Percentiles rank a stretch among this genome's conserved stretches.
These are phyloP conservation scores for Heliconius himera DNA, from an alignment of 1,140 invertebrate genomes.

Conservation along the genomic window DNA sequence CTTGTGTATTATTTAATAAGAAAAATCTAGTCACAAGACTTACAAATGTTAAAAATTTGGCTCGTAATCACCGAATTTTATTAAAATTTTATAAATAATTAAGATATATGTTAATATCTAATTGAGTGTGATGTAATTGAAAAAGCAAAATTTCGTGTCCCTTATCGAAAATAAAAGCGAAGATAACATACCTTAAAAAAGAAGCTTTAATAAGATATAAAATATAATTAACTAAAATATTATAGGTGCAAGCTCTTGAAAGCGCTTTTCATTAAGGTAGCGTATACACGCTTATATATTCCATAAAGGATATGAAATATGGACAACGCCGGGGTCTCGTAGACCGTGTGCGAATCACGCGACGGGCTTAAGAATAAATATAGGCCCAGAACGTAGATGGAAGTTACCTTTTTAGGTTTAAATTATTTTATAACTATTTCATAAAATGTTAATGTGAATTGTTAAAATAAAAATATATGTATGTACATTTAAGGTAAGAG, in stretches of 20 bases:
- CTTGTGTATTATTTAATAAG: conserved; percentile 79
- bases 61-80: conserved; percentile 73
- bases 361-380: conserved; percentile 13
- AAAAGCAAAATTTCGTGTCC: conserved; percentile 29
- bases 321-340: conserved; percentile 9
- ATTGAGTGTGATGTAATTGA: conserved; percentile 45
- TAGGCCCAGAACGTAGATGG: conserved; percentile 53
- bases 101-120: conserved; percentile 66
- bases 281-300: not conserved
- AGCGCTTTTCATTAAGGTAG: not conserved
- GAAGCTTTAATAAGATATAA: not conserved
- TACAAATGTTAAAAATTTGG: conserved; percentile 77
- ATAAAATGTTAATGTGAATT: conserved; percentile 73
- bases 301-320: conserved; percentile 10
- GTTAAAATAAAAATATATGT: conserved; percentile 62
- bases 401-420: conserved; percentile 80
- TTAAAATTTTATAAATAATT: conserved; percentile 61
- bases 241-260: not conserved
- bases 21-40: conserved; percentile 81
- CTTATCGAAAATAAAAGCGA: conserved; percentile 4
- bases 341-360: conserved; percentile 20
- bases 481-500: conserved; percentile 62
- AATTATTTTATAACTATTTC: conserved; percentile 76
- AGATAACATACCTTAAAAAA: not conserved
- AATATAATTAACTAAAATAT: not conserved